Evolutionary conservation across 2,113 vertebrate species (phyloP).

Genomic region (Misgurnus anguillicaudatus): DNA sequence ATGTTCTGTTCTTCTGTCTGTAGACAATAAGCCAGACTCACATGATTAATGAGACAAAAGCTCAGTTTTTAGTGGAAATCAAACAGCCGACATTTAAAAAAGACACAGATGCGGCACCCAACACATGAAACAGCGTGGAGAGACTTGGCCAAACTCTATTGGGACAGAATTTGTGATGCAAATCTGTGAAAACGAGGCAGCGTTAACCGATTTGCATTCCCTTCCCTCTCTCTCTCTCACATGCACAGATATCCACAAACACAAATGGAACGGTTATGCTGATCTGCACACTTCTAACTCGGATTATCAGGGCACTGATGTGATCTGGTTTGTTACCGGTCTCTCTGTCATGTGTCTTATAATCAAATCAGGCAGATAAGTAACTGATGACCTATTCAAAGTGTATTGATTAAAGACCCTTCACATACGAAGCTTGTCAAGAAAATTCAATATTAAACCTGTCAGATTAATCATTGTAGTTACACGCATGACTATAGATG

Average conservation of each 20-base stretch:
- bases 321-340: not conserved
- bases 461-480: not conserved
- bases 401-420: constrained; percentile 19
- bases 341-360: not conserved
- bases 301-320: not conserved
- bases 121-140: not conserved
- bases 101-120: not conserved
- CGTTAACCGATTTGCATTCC: constrained; percentile 40
- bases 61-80: not conserved
- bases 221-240: constrained; percentile 15
- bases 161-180: constrained; percentile 50
- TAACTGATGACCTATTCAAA: not conserved
- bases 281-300: not conserved
- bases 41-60: constrained; percentile 13
- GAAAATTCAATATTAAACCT: not conserved
- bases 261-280: constrained; percentile 14
- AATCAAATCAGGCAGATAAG: constrained; percentile 16
- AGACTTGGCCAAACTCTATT: not conserved
- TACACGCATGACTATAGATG: not conserved
- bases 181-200: constrained; percentile 36
- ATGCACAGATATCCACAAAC: constrained; percentile 8
- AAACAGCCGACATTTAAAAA: constrained; percentile 1
- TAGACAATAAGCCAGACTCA: constrained; percentile 1
- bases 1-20: constrained; percentile 5
- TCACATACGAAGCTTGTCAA: constrained; percentile 8